Base-by-base conservation (phyloP, 1,140 invertebrate genomes). In the Idris sp. region DNA sequence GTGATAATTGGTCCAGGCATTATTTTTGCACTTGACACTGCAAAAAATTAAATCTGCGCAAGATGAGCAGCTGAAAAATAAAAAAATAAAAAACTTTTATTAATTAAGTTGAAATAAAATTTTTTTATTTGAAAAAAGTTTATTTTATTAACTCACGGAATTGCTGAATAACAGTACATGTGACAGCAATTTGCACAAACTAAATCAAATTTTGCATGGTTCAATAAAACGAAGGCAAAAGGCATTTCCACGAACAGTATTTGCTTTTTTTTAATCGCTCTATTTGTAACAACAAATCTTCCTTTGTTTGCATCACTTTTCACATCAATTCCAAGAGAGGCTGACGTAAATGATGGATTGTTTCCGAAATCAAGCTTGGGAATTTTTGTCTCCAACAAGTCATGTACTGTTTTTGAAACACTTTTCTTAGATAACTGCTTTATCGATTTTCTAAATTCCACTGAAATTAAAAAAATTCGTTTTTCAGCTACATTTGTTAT, bases 41-140 rank as follows among this genome's bases (percentile, higher is more conserved):
- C 95, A 96, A 78, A 92, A 95, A 16, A 90, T 79, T 44, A 90
- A 89, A 62, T 90, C 86, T 4, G 90, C 88, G 84, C 93, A 95
- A 2, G 81, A 76, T 40, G 78, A 83, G 82, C 93, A 95, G 33
- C 92, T 93, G n/a, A n/a, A 68, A 81, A 61, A 46, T 64, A 31
- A 59, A 58, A 46, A 40, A 31, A 2, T 22, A 44, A 28, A 44
- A 18, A 31, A 16, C 19, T n/a, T 35, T 51, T 38, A 31, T n/a
- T n/a, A n/a, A n/a, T n/a, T n/a, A n/a, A n/a, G n/a, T n/a, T n/a
- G n/a, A n/a, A n/a, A 26, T 26, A 18, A 41, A 40, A 15, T 49
- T 51, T 19, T 72, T 62, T 30, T 33, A 13, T 44, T 40, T 31
- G 19, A 22, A 22, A 22, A 22, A 22, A n/a, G n/a, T n/a, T n/a